These are phyloP conservation scores for Bubo blakistoni DNA, from an alignment of 2,113 vertebrate species.

Conservation along the genomic window DNA sequence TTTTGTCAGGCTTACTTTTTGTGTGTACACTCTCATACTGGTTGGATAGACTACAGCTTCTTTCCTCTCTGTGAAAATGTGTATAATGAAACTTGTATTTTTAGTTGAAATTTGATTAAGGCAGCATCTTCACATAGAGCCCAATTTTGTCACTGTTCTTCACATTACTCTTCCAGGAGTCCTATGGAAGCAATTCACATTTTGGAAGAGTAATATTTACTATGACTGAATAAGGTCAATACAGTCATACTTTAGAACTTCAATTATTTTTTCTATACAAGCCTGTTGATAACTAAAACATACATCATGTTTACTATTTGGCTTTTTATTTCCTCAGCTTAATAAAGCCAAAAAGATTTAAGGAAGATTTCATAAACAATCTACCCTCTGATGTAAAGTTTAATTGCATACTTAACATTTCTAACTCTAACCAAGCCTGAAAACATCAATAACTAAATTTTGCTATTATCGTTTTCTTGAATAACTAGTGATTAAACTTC, in stretches of 20 bases:
- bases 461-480: background rate
- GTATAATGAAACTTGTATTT: background rate
- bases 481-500: background rate
- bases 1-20: constrained; percentile 49
- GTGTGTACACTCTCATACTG: background rate
- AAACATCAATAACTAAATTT: constrained; percentile 16
- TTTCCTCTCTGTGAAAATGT: background rate
- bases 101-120: background rate
- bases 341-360: background rate
- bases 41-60: background rate
- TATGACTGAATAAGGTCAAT: constrained; percentile 18
- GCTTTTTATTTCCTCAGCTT: background rate
- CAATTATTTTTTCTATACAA: background rate
- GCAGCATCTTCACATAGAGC: background rate
- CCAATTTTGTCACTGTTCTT: background rate
- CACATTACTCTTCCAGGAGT: background rate
- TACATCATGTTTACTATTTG: constrained; percentile 9
- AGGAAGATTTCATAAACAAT: constrained; percentile 19
- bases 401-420: constrained; percentile 53
- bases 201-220: constrained; percentile 14
- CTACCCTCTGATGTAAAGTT: constrained; percentile 5
- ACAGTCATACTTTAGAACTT: background rate
- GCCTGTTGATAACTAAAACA: background rate
- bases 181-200: background rate
- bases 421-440: constrained; percentile 2